Conservation (phyloP, 2,888 invertebrate species). For the Idaea aversata region DNA sequence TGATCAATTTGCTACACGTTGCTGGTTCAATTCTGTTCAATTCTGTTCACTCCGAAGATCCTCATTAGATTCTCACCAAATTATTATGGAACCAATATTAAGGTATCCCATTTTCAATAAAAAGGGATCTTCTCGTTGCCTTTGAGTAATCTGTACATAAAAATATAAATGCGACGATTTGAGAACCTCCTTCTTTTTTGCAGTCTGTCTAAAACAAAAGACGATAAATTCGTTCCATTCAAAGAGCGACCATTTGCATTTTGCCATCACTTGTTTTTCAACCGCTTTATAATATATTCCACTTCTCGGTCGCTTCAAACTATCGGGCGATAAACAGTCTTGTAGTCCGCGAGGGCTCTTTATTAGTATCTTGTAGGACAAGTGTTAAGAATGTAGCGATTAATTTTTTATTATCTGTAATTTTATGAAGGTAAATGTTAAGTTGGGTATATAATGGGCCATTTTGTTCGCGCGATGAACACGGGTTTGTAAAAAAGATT, state of each 20-base stretch:
- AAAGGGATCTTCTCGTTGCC: no score
- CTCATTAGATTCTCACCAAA: no score
- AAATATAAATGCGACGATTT: no score
- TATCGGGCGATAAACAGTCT: neutral
- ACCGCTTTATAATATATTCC: neutral
- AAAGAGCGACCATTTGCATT: neutral
- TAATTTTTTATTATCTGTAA: neutral
- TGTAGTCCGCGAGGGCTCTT: neutral
- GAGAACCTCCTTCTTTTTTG: no score
- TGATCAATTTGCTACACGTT: no score
- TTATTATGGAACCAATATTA: no score
- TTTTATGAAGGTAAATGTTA: neutral
- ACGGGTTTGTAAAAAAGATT: neutral
- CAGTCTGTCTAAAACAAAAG: no score
- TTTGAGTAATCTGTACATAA: no score
- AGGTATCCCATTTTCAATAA: no score
- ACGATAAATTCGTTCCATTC: no score
- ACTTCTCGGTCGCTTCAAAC: neutral
- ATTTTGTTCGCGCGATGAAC: neutral
- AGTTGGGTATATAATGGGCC: neutral
- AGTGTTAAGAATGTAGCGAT: neutral
- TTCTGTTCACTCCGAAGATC: no score
- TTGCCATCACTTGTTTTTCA: neutral
- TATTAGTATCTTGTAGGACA: neutral
- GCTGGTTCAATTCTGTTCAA: no score